phyloP scores from a whole-genome alignment of 2,113 vertebrate species.

The Asarcornis scutulata region DNA sequence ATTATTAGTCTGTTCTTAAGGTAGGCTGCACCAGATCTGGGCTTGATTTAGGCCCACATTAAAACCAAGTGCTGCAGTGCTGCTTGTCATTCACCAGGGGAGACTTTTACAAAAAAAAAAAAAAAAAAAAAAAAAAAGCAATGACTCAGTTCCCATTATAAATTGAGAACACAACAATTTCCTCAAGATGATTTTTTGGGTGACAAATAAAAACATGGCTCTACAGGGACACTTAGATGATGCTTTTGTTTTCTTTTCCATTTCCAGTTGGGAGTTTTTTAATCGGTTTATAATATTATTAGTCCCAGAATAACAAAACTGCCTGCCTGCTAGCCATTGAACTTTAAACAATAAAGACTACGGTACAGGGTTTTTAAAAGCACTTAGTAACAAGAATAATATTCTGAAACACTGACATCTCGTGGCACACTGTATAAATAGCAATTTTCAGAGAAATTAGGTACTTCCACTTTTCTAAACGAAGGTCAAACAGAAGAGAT shows the following conservation, averaged over 20 bases:
- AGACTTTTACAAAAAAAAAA: background rate
- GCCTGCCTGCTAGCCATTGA: background rate
- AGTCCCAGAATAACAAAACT: background rate
- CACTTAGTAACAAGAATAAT: background rate
- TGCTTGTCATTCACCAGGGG: background rate
- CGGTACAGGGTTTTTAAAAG: background rate
- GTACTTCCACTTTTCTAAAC: background rate
- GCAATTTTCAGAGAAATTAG: background rate
- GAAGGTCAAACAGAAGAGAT: background rate
- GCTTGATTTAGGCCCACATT: background rate
- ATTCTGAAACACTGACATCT: constrained; percentile 65
- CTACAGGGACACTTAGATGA: accelerated
- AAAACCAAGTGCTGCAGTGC: background rate
- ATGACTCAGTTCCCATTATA: background rate
- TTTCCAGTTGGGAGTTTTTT: background rate
- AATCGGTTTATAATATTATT: background rate
- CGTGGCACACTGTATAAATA: background rate
- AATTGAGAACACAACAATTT: background rate
- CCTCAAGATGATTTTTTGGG: background rate
- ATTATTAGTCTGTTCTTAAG: background rate
- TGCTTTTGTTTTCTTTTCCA: background rate
- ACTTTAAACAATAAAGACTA: background rate
- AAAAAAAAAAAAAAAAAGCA: no score
- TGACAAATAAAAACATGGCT: background rate
- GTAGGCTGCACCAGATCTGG: background rate